A percentile compares a stretch with the other conserved stretches of the same genome.
Evolutionary conservation across 2,113 vertebrate genomes (phyloP).

Genomic region (Girardinichthys multiradiatus): DNA sequence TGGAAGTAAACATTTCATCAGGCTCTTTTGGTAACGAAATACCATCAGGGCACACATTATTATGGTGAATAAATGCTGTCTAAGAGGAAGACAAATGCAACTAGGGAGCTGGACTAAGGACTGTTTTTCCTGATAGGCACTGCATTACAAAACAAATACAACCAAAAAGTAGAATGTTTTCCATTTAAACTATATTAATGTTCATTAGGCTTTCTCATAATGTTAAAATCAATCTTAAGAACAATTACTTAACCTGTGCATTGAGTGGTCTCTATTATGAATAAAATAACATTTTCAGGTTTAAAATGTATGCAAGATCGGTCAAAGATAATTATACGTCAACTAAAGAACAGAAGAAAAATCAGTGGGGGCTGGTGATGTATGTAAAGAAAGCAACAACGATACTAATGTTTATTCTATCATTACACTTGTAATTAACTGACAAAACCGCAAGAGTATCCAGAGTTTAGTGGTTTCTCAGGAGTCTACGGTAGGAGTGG

Average conservation of each 20-base stretch:
- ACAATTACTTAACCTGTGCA: too few species aligned
- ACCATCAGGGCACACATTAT: constrained; percentile 39
- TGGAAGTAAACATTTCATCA: constrained; percentile 69
- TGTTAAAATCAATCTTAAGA: too few species aligned
- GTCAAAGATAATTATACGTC: neutral
- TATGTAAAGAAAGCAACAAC: too few species aligned
- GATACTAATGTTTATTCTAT: too few species aligned
- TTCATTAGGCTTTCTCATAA: too few species aligned
- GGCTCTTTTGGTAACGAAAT: constrained; percentile 49
- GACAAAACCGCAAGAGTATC: too few species aligned
- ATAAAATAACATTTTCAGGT: neutral
- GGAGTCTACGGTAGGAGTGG: too few species aligned
- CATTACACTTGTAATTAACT: too few species aligned
- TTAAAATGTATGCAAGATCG: neutral
- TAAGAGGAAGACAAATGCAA: constrained; percentile 58
- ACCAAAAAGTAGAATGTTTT: neutral
- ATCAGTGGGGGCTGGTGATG: neutral
- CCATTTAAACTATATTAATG: neutral
- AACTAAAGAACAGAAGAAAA: too few species aligned
- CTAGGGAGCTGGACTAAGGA: constrained; percentile 48
- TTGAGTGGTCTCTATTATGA: neutral
- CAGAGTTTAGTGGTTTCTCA: too few species aligned
- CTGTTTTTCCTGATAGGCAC: constrained; percentile 29
- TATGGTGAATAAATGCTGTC: constrained; percentile 54
- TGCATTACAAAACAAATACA: constrained; percentile 34